These are phyloP conservation scores for Paelopatides confundens DNA, from an alignment of 53 echinoderm and acorn worm genomes.

Conservation along the genomic window DNA sequence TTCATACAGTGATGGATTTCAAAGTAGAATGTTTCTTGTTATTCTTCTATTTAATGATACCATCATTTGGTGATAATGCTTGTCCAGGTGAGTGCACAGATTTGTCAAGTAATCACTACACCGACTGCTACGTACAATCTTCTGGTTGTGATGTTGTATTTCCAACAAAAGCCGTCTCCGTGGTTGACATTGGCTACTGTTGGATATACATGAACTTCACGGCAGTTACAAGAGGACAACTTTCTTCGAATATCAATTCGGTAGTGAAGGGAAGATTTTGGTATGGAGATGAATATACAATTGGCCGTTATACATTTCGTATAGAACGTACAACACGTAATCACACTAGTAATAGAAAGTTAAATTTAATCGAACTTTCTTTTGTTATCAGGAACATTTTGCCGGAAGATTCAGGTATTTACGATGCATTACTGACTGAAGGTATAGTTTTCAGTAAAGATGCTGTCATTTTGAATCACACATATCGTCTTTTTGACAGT, in stretches of 20 bases:
- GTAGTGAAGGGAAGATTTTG: not conserved
- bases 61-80: too few relatives aligned
- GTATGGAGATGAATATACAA: not conserved
- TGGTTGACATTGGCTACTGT: not conserved
- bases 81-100: too few relatives aligned
- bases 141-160: not conserved
- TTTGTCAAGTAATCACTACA: too few relatives aligned
- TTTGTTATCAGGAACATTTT: not conserved
- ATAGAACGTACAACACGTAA: not conserved
- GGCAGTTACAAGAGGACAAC: not conserved
- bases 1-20: too few relatives aligned
- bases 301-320: not conserved
- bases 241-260: not conserved
- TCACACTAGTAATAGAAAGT: not conserved
- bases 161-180: not conserved
- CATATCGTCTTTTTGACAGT: not conserved
- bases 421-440: not conserved
- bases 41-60: too few relatives aligned
- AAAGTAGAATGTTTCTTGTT: too few relatives aligned
- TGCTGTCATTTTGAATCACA: not conserved
- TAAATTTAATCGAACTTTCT: not conserved
- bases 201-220: not conserved
- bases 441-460: not conserved
- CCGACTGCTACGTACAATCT: not conserved
- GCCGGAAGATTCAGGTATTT: not conserved